These are phyloP conservation scores for Chionoecetes opilio DNA, from an alignment of 1,140 invertebrate genomes.

Conservation along the genomic window DNA sequence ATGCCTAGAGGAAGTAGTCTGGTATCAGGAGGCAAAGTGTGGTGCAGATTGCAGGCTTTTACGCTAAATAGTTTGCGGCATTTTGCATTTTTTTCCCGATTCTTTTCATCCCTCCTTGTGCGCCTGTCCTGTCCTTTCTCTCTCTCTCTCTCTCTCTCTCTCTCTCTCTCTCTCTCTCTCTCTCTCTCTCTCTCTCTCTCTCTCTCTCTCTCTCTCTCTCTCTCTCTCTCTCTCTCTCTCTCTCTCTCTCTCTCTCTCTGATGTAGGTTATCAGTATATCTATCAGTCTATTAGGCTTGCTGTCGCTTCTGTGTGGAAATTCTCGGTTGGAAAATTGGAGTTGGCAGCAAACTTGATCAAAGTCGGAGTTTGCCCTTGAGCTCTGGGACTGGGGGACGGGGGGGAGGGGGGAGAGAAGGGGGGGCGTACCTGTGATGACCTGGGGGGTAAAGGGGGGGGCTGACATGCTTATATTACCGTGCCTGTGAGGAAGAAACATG, in stretches of 20 bases:
- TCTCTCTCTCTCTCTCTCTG: slow-evolving; percentile 24
- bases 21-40: neutral
- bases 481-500: too few relatives aligned
- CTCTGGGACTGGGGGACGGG: neutral
- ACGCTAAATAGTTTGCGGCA: neutral
- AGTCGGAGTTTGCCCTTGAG: neutral
- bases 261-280: too few relatives aligned
- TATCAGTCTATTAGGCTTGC: neutral
- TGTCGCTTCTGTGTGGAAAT: neutral
- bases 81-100: neutral
- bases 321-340: neutral
- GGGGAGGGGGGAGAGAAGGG: neutral
- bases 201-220: neutral
- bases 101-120: neutral
- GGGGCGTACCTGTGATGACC: neutral
- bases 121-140: neutral
- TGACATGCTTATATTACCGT: too few relatives aligned
- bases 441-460: too few relatives aligned
- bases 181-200: neutral
- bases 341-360: neutral
- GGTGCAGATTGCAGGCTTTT: neutral
- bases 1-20: neutral
- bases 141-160: neutral
- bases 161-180: neutral
- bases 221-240: neutral